phyloP scores from a whole-genome alignment of 2,113 vertebrate species.

The Clarias batrachus region DNA sequence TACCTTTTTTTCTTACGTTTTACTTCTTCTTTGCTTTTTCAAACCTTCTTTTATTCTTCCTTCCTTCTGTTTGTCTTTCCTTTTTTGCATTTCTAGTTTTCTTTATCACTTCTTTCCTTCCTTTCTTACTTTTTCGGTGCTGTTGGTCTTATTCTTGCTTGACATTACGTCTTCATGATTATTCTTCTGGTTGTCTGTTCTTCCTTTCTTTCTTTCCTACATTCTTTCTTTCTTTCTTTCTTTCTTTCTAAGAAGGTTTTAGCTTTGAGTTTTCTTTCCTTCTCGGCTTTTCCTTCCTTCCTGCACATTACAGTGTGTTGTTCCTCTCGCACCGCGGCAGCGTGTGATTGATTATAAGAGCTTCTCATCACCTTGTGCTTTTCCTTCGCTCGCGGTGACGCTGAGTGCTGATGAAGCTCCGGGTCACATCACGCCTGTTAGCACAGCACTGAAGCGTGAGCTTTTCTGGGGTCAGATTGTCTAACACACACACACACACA shows the following conservation, averaged over 20 bases:
- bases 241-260: background rate
- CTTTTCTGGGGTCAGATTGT: background rate
- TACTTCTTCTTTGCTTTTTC: background rate
- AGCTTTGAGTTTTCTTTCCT: background rate
- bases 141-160: too few species aligned
- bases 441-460: constrained; percentile 11
- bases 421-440: background rate
- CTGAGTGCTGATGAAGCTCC: background rate
- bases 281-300: background rate
- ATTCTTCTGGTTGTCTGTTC: background rate
- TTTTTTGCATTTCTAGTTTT: background rate
- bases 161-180: too few species aligned
- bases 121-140: background rate
- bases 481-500: background rate
- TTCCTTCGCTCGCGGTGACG: background rate
- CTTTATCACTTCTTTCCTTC: background rate
- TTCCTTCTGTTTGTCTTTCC: background rate
- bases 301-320: background rate
- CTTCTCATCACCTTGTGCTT: background rate
- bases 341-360: background rate
- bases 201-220: background rate
- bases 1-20: background rate
- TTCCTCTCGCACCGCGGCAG: background rate
- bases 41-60: background rate
- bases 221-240: background rate